These are phyloP conservation scores for Amazona vittata DNA, from an alignment of 2,113 vertebrate genomes.

Conservation along the genomic window DNA sequence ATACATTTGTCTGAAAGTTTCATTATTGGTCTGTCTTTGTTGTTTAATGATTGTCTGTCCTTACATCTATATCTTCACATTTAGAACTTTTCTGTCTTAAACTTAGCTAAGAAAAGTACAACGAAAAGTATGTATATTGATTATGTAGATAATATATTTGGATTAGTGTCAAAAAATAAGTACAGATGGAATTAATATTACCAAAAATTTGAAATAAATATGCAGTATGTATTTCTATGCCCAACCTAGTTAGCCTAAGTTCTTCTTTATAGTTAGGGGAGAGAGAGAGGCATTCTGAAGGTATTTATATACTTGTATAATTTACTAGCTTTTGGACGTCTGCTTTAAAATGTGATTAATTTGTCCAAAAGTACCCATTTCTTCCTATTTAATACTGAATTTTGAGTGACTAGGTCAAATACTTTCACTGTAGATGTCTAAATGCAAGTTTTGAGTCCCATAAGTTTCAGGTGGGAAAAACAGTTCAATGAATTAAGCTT, in stretches of 20 bases:
- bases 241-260: neutral
- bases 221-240: neutral
- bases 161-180: neutral
- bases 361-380: neutral
- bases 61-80: neutral
- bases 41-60: constrained; percentile 32
- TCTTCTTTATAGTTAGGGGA: neutral
- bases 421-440: neutral
- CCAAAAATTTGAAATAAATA: neutral
- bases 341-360: neutral
- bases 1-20: constrained; percentile 47
- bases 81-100: constrained; percentile 15
- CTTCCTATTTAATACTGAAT: neutral
- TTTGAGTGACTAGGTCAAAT: neutral
- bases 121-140: neutral
- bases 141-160: neutral
- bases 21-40: neutral
- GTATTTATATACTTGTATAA: neutral
- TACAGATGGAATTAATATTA: neutral
- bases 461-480: neutral
- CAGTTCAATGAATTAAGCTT: neutral
- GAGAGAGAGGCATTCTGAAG: neutral
- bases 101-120: neutral
- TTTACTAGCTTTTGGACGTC: neutral
- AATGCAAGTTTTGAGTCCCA: neutral